Conservation (phyloP, 2,113 vertebrate species). For the Progne subis region DNA sequence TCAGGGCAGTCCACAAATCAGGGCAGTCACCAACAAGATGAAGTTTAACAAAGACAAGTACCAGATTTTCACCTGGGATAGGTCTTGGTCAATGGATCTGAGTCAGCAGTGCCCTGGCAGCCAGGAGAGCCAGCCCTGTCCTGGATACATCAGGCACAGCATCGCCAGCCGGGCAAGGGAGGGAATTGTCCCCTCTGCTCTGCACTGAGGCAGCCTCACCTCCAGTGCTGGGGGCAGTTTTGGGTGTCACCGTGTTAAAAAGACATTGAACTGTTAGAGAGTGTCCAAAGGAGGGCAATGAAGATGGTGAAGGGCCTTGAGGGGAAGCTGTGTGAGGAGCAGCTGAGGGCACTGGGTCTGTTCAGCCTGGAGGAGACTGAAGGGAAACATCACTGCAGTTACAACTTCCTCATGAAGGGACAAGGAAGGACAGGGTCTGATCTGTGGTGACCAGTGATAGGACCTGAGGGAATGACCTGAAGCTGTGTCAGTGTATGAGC, state of each 20-base stretch:
- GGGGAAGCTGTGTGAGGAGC: accelerated
- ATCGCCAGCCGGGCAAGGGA: accelerated
- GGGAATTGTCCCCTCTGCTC: background rate
- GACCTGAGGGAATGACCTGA: accelerated
- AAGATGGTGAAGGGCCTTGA: background rate
- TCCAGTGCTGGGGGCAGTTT: background rate
- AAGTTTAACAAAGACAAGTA: background rate
- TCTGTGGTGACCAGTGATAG: background rate
- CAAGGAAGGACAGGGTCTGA: background rate
- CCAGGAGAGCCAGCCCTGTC: background rate
- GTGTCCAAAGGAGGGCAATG: background rate
- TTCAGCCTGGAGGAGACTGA: background rate
- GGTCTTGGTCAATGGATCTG: background rate
- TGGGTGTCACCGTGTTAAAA: accelerated
- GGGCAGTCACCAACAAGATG: background rate
- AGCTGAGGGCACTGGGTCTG: background rate
- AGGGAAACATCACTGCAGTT: background rate
- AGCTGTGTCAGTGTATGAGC: accelerated
- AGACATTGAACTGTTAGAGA: background rate
- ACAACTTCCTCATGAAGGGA: accelerated
- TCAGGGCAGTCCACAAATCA: background rate
- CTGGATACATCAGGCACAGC: background rate
- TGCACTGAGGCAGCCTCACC: background rate
- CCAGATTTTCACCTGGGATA: background rate
- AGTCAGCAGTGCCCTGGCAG: background rate